Percentiles rank a stretch among this genome's conserved stretches.
Evolutionary conservation across 23 tunicate genomes (phyloP).

Genomic region (Styela plicata): DNA sequence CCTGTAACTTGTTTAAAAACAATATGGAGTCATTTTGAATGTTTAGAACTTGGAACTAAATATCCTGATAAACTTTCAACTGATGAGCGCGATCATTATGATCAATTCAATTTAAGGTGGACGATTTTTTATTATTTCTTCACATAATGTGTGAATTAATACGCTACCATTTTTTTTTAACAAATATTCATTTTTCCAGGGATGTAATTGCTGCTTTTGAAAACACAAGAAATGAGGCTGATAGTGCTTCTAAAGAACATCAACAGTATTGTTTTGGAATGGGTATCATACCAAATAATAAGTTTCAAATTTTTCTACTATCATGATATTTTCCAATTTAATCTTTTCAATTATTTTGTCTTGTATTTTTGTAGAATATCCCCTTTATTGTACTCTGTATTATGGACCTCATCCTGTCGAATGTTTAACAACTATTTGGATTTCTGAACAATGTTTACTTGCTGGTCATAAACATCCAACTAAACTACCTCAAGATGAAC

Average conservation of each 20-base stretch:
- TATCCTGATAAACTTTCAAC: slow-evolving; percentile 13
- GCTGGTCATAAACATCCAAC: slow-evolving; percentile 20
- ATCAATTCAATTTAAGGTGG: slow-evolving; percentile 8
- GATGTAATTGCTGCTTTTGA: neutral
- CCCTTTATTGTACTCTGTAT: neutral
- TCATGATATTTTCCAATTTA: too few relatives aligned
- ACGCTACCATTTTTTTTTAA: neutral
- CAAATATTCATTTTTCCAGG: neutral
- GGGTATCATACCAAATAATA: neutral
- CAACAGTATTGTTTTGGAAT: slow-evolving; percentile 20
- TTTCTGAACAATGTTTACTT: slow-evolving; percentile 2
- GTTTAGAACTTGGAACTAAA: slow-evolving; percentile 16
- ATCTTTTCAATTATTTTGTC: neutral
- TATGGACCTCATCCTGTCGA: slow-evolving; percentile 34
- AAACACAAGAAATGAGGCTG: neutral
- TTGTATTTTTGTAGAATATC: neutral
- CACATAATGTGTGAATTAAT: too few relatives aligned
- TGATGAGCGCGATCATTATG: neutral
- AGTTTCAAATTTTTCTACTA: too few relatives aligned
- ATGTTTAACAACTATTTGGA: slow-evolving; percentile 28
- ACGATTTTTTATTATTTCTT: neutral
- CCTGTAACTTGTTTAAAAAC: slow-evolving; percentile 8
- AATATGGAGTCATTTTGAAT: slow-evolving; percentile 5
- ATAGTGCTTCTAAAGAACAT: neutral
- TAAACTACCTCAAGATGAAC: neutral